Evolutionary conservation across 2,113 vertebrate species (phyloP).

Genomic region (Plestiodon gilberti): DNA sequence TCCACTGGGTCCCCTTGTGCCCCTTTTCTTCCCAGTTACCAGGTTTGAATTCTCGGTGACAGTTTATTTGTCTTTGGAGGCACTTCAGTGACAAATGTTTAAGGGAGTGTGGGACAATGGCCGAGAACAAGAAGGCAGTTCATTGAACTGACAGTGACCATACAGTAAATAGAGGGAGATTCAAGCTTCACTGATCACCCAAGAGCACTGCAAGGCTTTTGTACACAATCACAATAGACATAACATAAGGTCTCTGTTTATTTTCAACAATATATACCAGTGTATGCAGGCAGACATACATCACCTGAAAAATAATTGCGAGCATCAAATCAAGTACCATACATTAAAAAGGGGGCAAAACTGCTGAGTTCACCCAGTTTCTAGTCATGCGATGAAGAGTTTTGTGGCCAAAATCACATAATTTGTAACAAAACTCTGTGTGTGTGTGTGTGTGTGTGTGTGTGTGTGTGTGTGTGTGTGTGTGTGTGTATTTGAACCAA

Average conservation of each 20-base stretch:
- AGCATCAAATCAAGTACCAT: conserved; percentile 3
- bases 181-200: conserved; percentile 82
- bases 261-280: conserved; percentile 74
- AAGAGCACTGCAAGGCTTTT: conserved; percentile 80
- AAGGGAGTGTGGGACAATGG: conserved; percentile 85
- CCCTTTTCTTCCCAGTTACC: conserved; percentile 67
- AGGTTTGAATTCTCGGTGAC: conserved; percentile 79
- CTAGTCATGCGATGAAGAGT: neutral
- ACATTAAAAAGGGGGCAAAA: neutral
- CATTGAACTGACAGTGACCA: conserved; percentile 88
- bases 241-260: conserved; percentile 82
- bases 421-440: neutral
- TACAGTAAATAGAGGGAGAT: conserved; percentile 86
- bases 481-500: too few species aligned
- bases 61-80: conserved; percentile 85
- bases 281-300: conserved; percentile 41
- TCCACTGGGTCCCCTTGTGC: conserved; percentile 54
- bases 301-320: conserved; percentile 46
- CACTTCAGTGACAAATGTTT: conserved; percentile 87
- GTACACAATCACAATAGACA: conserved; percentile 79
- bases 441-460: too few species aligned
- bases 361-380: conserved; percentile 10
- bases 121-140: conserved; percentile 84
- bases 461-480: too few species aligned
- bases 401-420: conserved; percentile 15